These are phyloP conservation scores for Mesocentrotus franciscanus DNA, from an alignment of 53 echinoderm and acorn worm genomes.

Conservation along the genomic window DNA sequence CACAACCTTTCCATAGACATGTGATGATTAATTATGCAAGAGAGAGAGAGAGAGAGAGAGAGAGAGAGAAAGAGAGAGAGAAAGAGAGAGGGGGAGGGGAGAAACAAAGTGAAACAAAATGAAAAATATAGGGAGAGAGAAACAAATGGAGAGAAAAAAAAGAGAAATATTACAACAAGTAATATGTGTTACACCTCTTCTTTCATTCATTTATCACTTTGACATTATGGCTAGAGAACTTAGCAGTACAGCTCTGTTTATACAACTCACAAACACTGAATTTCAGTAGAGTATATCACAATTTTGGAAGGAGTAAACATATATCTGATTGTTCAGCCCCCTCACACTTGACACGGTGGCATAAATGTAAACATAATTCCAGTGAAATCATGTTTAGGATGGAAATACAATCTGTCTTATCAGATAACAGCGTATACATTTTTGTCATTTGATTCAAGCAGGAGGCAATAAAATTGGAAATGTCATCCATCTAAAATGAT, in stretches of 20 bases:
- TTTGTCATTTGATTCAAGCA: constrained; percentile 50
- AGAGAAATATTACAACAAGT: background rate
- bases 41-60: constrained; percentile 9
- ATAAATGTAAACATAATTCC: constrained; percentile 54
- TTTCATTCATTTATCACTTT: constrained; percentile 41
- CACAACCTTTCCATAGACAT: background rate
- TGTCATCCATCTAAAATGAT: constrained; percentile 9
- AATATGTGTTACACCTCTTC: background rate
- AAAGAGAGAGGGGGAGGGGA: background rate
- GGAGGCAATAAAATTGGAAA: constrained; percentile 42
- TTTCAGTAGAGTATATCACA: constrained; percentile 66
- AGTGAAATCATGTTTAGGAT: constrained; percentile 11
- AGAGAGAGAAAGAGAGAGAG: background rate
- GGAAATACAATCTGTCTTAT: constrained; percentile 56
- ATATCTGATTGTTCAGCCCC: constrained; percentile 3
- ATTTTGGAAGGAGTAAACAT: constrained; percentile 49
- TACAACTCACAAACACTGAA: constrained; percentile 39
- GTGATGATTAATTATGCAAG: background rate
- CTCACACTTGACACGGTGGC: constrained; percentile 35
- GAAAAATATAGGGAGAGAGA: background rate
- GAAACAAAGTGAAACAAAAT: background rate
- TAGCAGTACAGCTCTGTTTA: constrained; percentile 60
- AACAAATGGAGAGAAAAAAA: background rate
- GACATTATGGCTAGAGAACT: constrained; percentile 30
- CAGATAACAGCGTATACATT: constrained; percentile 54